Base-by-base conservation (phyloP, 1,140 invertebrate species). In the Coenobita brevimanus region DNA sequence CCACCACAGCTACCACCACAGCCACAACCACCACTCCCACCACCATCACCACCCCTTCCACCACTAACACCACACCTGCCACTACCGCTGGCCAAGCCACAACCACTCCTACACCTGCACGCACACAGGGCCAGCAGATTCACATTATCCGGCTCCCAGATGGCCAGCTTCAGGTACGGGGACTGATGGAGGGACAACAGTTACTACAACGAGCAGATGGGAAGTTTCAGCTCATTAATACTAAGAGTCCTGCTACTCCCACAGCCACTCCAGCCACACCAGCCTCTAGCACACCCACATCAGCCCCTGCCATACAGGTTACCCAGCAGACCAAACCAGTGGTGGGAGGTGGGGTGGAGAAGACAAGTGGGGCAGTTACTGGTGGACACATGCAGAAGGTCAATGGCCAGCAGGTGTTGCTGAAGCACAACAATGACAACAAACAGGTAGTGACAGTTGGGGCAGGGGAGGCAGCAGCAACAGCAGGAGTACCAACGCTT, bases 121-220 rank as follows among this genome's bases (percentile, higher is more conserved):
- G 80, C 21, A 27, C 85, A n/a, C 62, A 89, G 27, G 79, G 82
- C 1, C 89, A 85, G 92, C 96, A 97, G 92, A 96, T 99, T 41
- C 97, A 98, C 93, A 97, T 99, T 84, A 95, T 98, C 89, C 95
- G 97, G 91, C 95, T 96, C 0, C 96, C 97, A 0, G 97, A 98
- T 92, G 97, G 97, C 24, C 97, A 98, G 93, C 93, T 99, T 0
- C 97, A 97, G 92, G 97, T 99, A 2, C 94, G 96, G 85, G 98
- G 98, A 8, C 93, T 99, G 97, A 92, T 93, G 91, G 86, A 89
- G 92, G 94, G 97, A n/a, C 98, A 99, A 91, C 97, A 98, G 91
- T 93, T 98, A 36, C 95, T 98, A 33, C 96, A 98, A 92, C 96
- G 98, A 94, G 95, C 97, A 0, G 97, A 99, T 93, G 98, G 98